phyloP scores from a whole-genome alignment of 1,140 invertebrate genomes.

The Drosophila busckii region DNA sequence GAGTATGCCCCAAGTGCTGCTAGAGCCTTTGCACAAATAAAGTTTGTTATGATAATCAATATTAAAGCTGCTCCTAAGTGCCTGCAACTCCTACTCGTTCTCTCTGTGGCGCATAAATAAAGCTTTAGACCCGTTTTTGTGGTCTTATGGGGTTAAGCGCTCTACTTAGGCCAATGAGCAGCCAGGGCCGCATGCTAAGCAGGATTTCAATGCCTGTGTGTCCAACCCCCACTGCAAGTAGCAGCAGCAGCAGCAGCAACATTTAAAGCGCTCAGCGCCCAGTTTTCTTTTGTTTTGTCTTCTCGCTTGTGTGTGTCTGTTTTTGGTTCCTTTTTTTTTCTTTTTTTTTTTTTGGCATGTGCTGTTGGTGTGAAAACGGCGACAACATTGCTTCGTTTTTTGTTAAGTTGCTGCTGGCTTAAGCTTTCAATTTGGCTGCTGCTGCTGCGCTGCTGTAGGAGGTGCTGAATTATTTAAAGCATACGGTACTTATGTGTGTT shows the following conservation, averaged over 20 bases:
- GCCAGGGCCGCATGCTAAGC: conserved; percentile 1
- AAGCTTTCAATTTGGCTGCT: conserved; percentile 58
- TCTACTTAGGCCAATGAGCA: conserved; percentile 48
- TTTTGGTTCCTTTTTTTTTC: conserved; percentile 2
- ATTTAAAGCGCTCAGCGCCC: conserved; percentile 61
- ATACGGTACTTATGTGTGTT: background rate
- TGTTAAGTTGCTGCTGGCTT: conserved; percentile 43
- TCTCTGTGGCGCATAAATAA: conserved; percentile 60
- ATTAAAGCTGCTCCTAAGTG: background rate
- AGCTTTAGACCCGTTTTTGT: conserved; percentile 51
- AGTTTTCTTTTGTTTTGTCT: conserved; percentile 37
- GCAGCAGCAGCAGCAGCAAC: too few species aligned
- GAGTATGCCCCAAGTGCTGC: too few species aligned
- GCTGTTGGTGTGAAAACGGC: conserved; percentile 12
- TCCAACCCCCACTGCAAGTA: conserved; percentile 18
- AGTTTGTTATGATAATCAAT: background rate
- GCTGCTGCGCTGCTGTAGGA: conserved; percentile 15
- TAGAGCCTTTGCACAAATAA: too few species aligned
- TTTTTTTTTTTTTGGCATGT: background rate
- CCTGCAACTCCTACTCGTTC: conserved; percentile 3
- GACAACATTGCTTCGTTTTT: conserved; percentile 34
- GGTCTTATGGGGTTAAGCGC: conserved; percentile 61
- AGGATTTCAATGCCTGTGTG: conserved; percentile 5
- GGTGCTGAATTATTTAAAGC: conserved; percentile 61
- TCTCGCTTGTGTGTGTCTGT: conserved; percentile 10